phyloP scores from a whole-genome alignment of 2,113 vertebrate genomes.

The Irena cyanogastra region DNA sequence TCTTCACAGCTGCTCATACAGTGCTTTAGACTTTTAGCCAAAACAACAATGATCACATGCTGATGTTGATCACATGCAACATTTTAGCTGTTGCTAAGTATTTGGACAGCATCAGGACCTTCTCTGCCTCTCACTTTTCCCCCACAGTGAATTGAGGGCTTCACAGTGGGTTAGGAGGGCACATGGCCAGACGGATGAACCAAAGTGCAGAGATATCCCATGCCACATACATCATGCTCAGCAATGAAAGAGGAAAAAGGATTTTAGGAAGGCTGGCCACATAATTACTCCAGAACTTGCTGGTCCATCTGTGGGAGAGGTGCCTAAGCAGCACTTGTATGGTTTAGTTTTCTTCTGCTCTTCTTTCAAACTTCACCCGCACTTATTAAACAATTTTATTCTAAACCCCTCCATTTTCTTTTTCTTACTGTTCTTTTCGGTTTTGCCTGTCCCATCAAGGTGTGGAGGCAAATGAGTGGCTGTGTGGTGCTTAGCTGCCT shows the following conservation, averaged over 20 bases:
- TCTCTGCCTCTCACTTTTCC: neutral
- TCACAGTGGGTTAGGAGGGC: neutral
- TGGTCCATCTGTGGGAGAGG: neutral
- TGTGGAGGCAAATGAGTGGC: neutral
- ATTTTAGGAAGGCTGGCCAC: neutral
- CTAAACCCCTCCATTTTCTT: fast-evolving
- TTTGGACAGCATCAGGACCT: neutral
- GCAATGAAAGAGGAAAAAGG: neutral
- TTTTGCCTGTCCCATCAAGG: neutral
- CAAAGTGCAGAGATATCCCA: neutral
- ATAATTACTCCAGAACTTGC: fast-evolving
- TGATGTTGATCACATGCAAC: no score
- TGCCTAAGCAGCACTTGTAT: neutral
- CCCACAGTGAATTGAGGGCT: neutral
- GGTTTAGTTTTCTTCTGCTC: neutral
- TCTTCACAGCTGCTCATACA: neutral
- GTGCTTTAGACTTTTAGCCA: neutral
- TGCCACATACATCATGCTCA: no score
- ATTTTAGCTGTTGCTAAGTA: neutral
- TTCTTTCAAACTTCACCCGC: neutral
- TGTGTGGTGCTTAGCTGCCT: neutral
- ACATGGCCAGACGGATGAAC: neutral
- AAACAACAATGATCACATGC: neutral
- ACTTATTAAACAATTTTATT: neutral
- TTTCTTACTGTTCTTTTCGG: neutral